phyloP scores from a whole-genome alignment of 2,888 invertebrate species.

The Parelbella ahira region DNA sequence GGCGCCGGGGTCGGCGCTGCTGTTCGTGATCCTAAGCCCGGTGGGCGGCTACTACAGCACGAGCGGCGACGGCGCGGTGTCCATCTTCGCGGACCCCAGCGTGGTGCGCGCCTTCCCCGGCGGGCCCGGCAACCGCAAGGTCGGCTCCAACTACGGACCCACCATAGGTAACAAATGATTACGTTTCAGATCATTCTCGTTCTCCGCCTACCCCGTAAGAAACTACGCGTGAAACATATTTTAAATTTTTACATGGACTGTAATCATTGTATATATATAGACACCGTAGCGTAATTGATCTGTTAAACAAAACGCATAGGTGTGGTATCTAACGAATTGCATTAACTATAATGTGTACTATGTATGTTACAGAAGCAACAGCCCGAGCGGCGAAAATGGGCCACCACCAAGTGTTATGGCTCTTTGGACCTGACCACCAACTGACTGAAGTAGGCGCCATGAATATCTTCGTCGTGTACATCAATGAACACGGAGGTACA shows the following conservation, averaged over 20 bases:
- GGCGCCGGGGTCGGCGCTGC: conserved; percentile 90
- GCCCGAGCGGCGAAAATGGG: conserved; percentile 87
- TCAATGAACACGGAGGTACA: conserved; percentile 94
- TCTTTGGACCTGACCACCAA: conserved; percentile 95
- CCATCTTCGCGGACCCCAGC: conserved; percentile 94
- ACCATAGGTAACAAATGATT: conserved; percentile 89
- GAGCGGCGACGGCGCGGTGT: conserved; percentile 84
- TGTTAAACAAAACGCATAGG: too few species aligned
- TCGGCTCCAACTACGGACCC: conserved; percentile 96
- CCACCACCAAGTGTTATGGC: conserved; percentile 97
- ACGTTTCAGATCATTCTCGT: too few species aligned
- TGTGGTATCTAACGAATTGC: too few species aligned
- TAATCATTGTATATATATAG: too few species aligned
- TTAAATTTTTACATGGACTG: too few species aligned
- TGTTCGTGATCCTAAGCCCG: conserved; percentile 95
- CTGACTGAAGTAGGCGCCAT: conserved; percentile 99
- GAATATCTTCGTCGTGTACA: conserved; percentile 96
- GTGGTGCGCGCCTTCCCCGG: conserved; percentile 94
- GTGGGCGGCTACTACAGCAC: conserved; percentile 95
- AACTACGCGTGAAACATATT: too few species aligned
- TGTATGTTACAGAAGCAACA: conserved; percentile 82
- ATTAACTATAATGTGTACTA: too few species aligned
- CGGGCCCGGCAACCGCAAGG: conserved; percentile 96
- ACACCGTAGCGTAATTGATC: too few species aligned
- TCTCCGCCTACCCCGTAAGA: too few species aligned